Base-by-base conservation (phyloP, 2,113 vertebrate genomes). In the Tonatia bakeri region DNA sequence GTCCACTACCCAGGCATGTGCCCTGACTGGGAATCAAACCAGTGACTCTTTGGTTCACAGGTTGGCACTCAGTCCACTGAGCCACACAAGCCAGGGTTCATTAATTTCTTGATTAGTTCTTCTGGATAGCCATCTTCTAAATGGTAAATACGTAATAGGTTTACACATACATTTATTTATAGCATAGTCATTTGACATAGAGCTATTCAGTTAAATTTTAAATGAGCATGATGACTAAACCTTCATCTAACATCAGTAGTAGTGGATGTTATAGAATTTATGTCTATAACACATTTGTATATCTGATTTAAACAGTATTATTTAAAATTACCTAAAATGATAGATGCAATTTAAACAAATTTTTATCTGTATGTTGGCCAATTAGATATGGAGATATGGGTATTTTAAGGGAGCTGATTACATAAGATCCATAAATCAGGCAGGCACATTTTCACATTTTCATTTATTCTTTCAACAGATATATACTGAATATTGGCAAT, bases 21-120 rank as follows among this genome's bases (percentile, higher is more conserved):
- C 54, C 52, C 54, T 56, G 54, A 22, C 54, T 56, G 54, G 20
- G 54, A 56, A 56, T 56, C 54, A 56, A 22, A 56, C 54, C 54
- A 56, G 54, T 22, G 54, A 56, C 54, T 56, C 54, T 54, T 54
- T 56, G 20, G 54, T 56, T 56, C 54, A 5, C 54, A 56, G 20
- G 54, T 56, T 22, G 54, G 54, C 20, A 22, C 19, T 56, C 20
- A 56, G 20, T 56, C 54, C 54, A 56, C 54, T 56, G 54, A 56
- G 19, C 54, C 54, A 56, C 54, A 56, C 54, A 19, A 56, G 7
- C 54, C 54, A 56, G 54, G 54, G 7, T 1, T 56, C 54, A 36
- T 45, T 94, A 38, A 52, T 50, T 87, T 94, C 90, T 92, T 69
- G 93, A 83, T 91, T 72, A 87, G 90, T 15, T 82, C 52, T 75